These are phyloP conservation scores for Xestia rhomboidea DNA, from an alignment of 2,888 invertebrate species.

Conservation along the genomic window DNA sequence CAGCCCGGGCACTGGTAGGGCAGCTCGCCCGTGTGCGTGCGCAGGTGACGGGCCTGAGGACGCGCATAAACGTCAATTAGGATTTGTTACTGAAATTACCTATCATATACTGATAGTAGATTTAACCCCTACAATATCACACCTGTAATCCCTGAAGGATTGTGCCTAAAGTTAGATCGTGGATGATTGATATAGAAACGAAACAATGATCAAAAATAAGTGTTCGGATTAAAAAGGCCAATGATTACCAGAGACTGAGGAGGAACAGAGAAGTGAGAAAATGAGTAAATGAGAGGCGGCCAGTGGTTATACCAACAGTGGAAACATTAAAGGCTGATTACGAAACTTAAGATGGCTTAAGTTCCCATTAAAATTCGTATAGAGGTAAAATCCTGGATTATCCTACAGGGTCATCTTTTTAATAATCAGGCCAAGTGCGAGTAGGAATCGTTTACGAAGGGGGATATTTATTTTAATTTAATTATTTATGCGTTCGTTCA, in stretches of 20 bases:
- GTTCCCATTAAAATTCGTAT: neutral
- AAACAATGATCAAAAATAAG: neutral
- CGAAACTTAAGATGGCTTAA: neutral
- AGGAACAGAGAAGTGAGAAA: no score
- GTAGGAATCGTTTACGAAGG: no score
- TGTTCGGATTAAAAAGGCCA: neutral
- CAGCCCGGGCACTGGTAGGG: constrained; percentile 85
- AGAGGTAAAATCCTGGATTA: neutral
- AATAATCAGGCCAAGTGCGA: no score
- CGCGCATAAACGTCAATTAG: neutral
- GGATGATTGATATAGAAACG: no score
- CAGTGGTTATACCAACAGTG: neutral
- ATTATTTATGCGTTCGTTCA: no score
- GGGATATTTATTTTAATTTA: no score
- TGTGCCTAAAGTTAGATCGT: neutral
- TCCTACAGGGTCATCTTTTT: neutral
- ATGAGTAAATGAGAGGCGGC: neutral
- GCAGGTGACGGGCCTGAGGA: constrained; percentile 80
- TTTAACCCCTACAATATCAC: neutral
- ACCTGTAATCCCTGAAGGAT: neutral
- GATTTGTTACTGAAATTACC: neutral
- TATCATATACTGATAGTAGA: neutral
- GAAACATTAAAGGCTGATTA: neutral
- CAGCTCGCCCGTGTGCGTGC: constrained; percentile 86
- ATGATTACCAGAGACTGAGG: neutral